phyloP scores from a whole-genome alignment of 2,113 vertebrate species.

The Epinephelus fuscoguttatus region DNA sequence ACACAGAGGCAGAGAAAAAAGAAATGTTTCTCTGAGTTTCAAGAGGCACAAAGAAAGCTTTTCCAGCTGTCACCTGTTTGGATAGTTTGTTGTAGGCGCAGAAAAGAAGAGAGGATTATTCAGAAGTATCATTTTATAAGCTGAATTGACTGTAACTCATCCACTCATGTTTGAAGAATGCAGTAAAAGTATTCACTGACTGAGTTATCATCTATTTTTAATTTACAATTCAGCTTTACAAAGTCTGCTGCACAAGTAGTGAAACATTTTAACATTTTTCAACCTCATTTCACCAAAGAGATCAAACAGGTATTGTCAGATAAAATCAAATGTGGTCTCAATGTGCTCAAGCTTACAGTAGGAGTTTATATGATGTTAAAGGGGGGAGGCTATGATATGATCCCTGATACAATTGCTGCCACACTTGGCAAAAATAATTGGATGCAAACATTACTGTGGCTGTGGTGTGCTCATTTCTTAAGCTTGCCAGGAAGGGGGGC shows the following conservation, averaged over 20 bases:
- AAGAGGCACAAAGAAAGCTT: conserved; percentile 16
- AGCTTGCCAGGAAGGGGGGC: too few relatives aligned
- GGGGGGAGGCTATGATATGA: too few relatives aligned
- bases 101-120: conserved; percentile 3
- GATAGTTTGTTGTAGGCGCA: conserved; percentile 21
- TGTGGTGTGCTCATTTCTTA: too few relatives aligned
- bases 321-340: background rate
- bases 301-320: background rate
- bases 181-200: background rate
- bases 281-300: background rate
- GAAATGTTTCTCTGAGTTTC: conserved; percentile 14
- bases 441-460: too few relatives aligned
- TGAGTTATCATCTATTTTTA: background rate
- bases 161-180: background rate
- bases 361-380: too few relatives aligned
- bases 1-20: conserved; percentile 23
- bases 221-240: background rate
- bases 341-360: too few relatives aligned
- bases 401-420: too few relatives aligned
- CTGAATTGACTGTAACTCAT: conserved; percentile 1
- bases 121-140: background rate
- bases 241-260: background rate
- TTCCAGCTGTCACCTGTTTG: conserved; percentile 15
- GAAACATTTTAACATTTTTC: background rate
- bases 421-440: too few relatives aligned